Base-by-base conservation (phyloP, 1,140 invertebrate species). In the Bombyx mori region DNA sequence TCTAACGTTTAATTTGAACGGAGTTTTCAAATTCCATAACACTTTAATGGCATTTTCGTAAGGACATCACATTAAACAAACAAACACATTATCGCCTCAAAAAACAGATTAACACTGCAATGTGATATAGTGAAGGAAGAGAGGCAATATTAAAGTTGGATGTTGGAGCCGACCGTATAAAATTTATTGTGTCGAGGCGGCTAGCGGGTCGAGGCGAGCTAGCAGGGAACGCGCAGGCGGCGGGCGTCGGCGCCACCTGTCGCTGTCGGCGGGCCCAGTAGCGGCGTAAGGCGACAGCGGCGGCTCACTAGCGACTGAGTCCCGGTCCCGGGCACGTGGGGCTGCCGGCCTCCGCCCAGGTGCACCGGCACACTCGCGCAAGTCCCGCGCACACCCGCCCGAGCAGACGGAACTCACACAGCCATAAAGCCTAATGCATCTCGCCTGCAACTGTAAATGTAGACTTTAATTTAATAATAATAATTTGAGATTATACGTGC, bases 171-270 rank as follows among this genome's bases (percentile, higher is more conserved):
- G 68, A 68, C 66, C 58, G 70, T 68, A 67, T 72, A 62, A 64
- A 69, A 65, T 63, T 58, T 62, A 57, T 66, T 56, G 56, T 56
- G 60, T 26, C 44, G 47, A 52, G 63, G 60, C 42, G 43, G 50
- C 52, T 44, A 42, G 50, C 58, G 69, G 65, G 66, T 52, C 59
- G 67, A 58, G 67, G 56, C 66, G 68, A 45, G 52, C 54, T 22
- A 52, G 61, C 56, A 63, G 65, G 63, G 64, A 76, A 66, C 71
- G 77, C 76, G 78, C 75, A 77, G 77, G 79, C 77, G 79, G 63
- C 70, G 69, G 71, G 77, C 73, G 74, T 76, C 73, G 71, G 74
- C 77, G 79, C 76, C 79, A 80, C 79, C 77, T 80, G 77, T 82
- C 74, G 79, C 76, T 71, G 68, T 54, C 58, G 66, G 60, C 54